phyloP scores from a whole-genome alignment of 2,888 invertebrate species.

The Callyntrura sp. region DNA sequence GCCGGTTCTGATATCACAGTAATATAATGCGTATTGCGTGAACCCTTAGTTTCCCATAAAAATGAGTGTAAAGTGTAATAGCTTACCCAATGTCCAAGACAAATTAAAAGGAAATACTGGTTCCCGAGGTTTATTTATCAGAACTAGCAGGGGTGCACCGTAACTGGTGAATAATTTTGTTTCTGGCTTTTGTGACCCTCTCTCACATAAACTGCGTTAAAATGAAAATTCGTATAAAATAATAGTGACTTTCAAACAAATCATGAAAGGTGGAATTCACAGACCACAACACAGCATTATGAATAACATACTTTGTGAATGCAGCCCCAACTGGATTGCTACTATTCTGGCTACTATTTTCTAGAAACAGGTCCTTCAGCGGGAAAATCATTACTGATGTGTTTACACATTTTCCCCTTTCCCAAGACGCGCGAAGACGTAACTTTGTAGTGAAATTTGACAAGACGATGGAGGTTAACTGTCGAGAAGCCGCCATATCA shows the following conservation, averaged over 20 bases:
- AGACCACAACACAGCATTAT: too few relatives aligned
- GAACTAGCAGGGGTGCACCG: neutral
- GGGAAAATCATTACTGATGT: neutral
- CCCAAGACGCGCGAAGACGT: neutral
- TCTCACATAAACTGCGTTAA: too few relatives aligned
- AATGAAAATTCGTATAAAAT: too few relatives aligned
- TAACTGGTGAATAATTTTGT: neutral
- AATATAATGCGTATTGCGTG: too few relatives aligned
- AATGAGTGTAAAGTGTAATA: too few relatives aligned
- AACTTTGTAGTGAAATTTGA: constrained; percentile 26
- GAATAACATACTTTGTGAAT: too few relatives aligned
- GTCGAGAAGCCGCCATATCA: neutral
- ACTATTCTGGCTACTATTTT: neutral
- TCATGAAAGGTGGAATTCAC: too few relatives aligned
- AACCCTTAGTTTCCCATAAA: too few relatives aligned
- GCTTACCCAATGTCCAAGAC: neutral
- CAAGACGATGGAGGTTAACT: neutral
- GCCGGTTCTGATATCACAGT: neutral
- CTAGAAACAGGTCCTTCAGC: neutral
- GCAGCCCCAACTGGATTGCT: neutral
- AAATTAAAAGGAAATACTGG: neutral
- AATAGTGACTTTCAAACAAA: too few relatives aligned
- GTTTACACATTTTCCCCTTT: neutral
- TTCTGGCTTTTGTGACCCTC: neutral
- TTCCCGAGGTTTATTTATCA: neutral